Evolutionary conservation across 2,797 vertebrate species (phyloP), one percentile per base, ranked within the genome.

Genomic region (Eleutherodactylus coqui): DNA sequence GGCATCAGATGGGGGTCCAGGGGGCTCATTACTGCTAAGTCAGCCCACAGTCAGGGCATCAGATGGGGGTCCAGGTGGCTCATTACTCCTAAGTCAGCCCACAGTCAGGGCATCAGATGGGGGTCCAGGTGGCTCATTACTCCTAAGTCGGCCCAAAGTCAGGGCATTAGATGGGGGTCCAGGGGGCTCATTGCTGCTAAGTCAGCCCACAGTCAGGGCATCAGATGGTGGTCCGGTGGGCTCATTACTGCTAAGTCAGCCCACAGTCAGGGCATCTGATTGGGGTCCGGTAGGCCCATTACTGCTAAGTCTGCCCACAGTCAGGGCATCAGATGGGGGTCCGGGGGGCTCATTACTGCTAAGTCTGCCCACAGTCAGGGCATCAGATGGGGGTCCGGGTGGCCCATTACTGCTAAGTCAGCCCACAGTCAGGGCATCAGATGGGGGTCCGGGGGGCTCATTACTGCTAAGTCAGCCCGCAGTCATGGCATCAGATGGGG

Each of bases 401-500:
- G 41, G 45, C 45, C 19, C 13, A 24, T 36, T 13, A 24, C 79
- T 69, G 79, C 89, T 85, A 34, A 49, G 32, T 86, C 51, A 72
- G 69, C n/a, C n/a, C n/a, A n/a, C n/a, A n/a, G n/a, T n/a, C n/a
- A n/a, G n/a, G n/a, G 10, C 5, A 0, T 62, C 69, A 45, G 60
- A 38, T 45, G 21, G 72, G 72, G 72, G 49, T n/a, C 43, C 27
- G 32, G 73, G 45, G 16, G 41, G 45, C 45, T 11, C 13, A 24
- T 36, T 13, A 24, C 79, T 69, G 79, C 89, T 85, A 34, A 49
- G 32, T 86, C 51, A 72, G 69, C n/a, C n/a, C n/a, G n/a, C n/a
- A n/a, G n/a, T n/a, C n/a, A n/a, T n/a, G n/a, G 10, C 5, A 0
- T 62, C 69, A 45, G 60, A 38, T 45, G 21, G 72, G 72, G 72